These are phyloP conservation scores for Rostratula benghalensis DNA, from an alignment of 2,113 vertebrate genomes.

Conservation along the genomic window DNA sequence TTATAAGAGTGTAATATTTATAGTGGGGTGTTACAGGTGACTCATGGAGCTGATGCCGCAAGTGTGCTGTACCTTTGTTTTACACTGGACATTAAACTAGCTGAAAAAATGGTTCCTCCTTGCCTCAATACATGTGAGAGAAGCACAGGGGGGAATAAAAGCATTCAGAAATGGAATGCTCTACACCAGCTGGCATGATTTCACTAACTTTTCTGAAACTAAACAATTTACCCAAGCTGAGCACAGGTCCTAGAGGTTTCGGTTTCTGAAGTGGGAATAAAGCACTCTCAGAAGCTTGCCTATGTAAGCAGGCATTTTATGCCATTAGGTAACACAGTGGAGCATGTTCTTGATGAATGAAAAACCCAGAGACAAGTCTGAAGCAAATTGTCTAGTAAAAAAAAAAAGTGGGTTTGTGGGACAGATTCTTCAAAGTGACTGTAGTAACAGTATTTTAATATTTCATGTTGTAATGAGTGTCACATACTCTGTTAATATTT, in stretches of 20 bases:
- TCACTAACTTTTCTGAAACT: not conserved
- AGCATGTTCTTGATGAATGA: not conserved
- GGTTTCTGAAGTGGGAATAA: not conserved
- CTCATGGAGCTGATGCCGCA: not conserved
- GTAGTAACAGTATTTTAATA: not conserved
- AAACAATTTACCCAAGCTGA: not conserved
- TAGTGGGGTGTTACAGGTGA: not conserved
- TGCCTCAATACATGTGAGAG: fast-evolving
- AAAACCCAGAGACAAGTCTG: not conserved
- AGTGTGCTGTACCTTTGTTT: not conserved
- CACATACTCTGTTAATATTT: not conserved
- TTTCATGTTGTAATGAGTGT: not conserved
- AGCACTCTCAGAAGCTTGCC: not conserved
- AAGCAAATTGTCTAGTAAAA: not conserved
- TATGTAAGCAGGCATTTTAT: conserved; percentile 19
- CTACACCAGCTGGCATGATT: not conserved
- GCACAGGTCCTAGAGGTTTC: not conserved
- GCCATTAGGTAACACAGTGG: not conserved
- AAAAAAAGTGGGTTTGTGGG: not conserved
- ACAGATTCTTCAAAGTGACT: conserved; percentile 7
- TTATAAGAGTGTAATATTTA: not conserved
- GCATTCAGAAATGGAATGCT: not conserved
- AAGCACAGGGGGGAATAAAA: fast-evolving
- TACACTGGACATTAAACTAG: not conserved
- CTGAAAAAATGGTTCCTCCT: not conserved